A percentile compares a stretch with the other conserved stretches of the same genome.
phyloP scores from a whole-genome alignment of 2,888 invertebrate genomes.

The Hesperia comma region DNA sequence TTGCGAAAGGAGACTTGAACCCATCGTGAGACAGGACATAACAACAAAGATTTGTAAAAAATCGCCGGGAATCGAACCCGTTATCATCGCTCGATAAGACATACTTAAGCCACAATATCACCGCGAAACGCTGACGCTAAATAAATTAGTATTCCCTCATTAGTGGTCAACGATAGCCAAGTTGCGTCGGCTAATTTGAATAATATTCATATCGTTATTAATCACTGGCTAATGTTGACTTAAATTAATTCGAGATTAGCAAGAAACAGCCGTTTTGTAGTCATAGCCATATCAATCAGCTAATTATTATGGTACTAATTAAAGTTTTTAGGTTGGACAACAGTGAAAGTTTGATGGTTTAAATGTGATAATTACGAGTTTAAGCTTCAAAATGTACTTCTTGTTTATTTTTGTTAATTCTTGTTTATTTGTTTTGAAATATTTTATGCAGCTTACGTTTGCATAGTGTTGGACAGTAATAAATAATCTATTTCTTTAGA shows the following conservation, averaged over 20 bases:
- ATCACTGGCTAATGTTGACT: slow-evolving; percentile 38
- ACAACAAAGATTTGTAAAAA: too few relatives aligned
- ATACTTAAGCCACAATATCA: too few relatives aligned
- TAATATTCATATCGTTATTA: slow-evolving; percentile 32
- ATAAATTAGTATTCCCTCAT: slow-evolving; percentile 27
- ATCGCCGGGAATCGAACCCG: too few relatives aligned
- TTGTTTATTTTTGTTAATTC: too few relatives aligned
- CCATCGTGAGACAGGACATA: too few relatives aligned
- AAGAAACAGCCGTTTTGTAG: slow-evolving; percentile 37
- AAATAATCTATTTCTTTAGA: too few relatives aligned
- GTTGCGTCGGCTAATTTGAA: slow-evolving; percentile 34
- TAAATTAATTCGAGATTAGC: slow-evolving; percentile 40
- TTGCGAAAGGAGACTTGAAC: too few relatives aligned
- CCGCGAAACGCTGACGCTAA: slow-evolving; percentile 12
- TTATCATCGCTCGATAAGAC: too few relatives aligned
- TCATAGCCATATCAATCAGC: slow-evolving; percentile 42
- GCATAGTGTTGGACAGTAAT: too few relatives aligned
- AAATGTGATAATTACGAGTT: neutral
- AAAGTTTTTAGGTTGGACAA: slow-evolving; percentile 62
- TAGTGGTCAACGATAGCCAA: slow-evolving; percentile 8
- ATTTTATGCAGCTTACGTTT: too few relatives aligned
- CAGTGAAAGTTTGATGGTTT: slow-evolving; percentile 16
- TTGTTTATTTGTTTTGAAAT: too few relatives aligned
- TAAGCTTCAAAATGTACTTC: too few relatives aligned
- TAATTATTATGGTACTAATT: slow-evolving; percentile 66